phyloP scores from a whole-genome alignment of 1,140 invertebrate species.

The Drosophila nigrodunni region DNA sequence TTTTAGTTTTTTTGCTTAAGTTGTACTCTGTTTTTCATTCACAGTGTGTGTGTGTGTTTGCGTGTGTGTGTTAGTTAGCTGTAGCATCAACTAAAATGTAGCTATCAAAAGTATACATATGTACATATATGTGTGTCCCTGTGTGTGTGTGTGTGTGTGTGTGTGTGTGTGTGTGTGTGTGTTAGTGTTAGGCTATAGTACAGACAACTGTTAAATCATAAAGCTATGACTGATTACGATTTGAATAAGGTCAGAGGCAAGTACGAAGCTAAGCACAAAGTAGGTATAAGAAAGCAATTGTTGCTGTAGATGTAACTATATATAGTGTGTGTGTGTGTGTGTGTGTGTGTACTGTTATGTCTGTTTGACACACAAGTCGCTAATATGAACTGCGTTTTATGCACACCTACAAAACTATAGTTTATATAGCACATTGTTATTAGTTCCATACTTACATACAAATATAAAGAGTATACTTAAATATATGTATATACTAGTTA shows the following conservation, averaged over 20 bases:
- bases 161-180: conserved; percentile 39
- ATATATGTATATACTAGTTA: conserved; percentile 28
- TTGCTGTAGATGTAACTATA: conserved; percentile 15
- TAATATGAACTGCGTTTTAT: conserved; percentile 49
- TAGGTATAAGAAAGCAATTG: conserved; percentile 65
- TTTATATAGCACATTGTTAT: neutral
- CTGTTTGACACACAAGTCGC: conserved; percentile 38
- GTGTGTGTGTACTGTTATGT: neutral
- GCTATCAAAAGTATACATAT: conserved; percentile 23
- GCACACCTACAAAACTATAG: conserved; percentile 3
- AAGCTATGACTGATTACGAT: conserved; percentile 51
- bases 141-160: conserved; percentile 27
- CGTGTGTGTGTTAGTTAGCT: conserved; percentile 52
- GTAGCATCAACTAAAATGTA: conserved; percentile 60
- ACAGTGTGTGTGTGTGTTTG: conserved; percentile 74
- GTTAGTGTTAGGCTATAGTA: conserved; percentile 55
- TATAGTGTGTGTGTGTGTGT: conserved; percentile 33
- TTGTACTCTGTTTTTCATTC: conserved; percentile 82
- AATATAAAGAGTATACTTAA: conserved; percentile 32
- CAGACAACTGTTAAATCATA: conserved; percentile 57
- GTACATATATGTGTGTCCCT: conserved; percentile 35
- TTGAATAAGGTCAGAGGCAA: conserved; percentile 49
- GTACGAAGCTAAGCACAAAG: conserved; percentile 66
- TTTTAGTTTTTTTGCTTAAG: conserved; percentile 21
- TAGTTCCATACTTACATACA: conserved; percentile 26